Percentiles rank a stretch among this genome's conserved stretches.
phyloP scores from a whole-genome alignment of 2,113 vertebrate genomes.

The Suricata suricatta region DNA sequence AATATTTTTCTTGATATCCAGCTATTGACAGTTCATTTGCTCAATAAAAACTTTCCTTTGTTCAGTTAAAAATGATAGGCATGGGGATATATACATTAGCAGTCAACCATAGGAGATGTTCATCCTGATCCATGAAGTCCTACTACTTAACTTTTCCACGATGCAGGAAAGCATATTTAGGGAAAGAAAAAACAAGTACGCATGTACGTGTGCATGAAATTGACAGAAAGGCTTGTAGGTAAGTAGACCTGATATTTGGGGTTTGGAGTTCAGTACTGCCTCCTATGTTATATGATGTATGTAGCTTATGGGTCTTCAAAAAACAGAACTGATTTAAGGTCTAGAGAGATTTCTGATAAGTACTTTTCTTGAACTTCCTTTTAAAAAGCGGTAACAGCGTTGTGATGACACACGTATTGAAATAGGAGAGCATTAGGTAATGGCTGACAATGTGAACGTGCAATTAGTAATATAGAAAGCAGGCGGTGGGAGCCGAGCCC shows the following conservation, averaged over 20 bases:
- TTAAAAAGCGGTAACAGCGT: not conserved
- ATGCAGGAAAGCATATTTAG: not conserved
- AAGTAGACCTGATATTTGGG: not conserved
- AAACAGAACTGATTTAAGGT: not conserved
- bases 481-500: not conserved
- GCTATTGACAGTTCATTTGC: not conserved
- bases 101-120: not conserved
- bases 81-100: not conserved
- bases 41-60: not conserved
- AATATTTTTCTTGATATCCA: not conserved
- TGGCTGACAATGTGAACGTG: constrained; percentile 16
- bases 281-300: not conserved
- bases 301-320: not conserved
- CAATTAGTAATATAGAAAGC: not conserved
- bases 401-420: not conserved
- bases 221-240: not conserved
- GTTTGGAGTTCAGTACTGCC: not conserved
- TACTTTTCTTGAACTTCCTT: constrained; percentile 38
- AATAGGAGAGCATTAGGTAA: constrained; percentile 20
- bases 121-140: not conserved
- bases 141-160: not conserved
- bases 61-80: not conserved
- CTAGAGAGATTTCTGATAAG: constrained; percentile 52
- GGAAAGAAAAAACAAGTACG: not conserved
- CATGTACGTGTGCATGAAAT: not conserved